Base-by-base conservation (phyloP, 2,113 vertebrate genomes). In the Athene cunicularia region DNA sequence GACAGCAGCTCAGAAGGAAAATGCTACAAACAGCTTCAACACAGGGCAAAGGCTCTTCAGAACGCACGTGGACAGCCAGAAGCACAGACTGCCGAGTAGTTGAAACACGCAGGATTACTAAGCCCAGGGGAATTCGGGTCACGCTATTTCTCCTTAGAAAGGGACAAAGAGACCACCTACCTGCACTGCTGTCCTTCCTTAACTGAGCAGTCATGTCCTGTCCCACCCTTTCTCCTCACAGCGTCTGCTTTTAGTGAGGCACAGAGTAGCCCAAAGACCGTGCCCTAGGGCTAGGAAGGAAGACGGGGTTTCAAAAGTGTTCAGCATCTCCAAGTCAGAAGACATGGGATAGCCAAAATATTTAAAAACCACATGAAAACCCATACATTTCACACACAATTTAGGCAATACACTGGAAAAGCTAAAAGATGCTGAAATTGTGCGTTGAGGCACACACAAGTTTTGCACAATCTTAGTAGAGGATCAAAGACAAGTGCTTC, bases 181-280 rank as follows among this genome's bases (percentile, higher is more conserved):
- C 39, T 49, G 47, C 2, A 0, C 0, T 26, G 30, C 1, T 11
- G 39, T 2, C 60, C 53, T 55, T 67, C 64, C 43, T 55, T 55
- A n/a, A 14, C 45, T 5, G 2, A 23, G 14, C 14, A 41, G 27
- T 4, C 16, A 12, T 2, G 14, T 50, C 64, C 84, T 22, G 8
- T 12, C 41, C 63, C 37, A 8, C 16, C 64, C 37, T 18, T 75
- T 30, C 66, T 41, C 32, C 60, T 63, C 14, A 27, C 35, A 58
- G 24, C 7, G 60, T 10, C 63, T 63, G 64, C 27, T 39, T 39
- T 6, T 2, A 20, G 21, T 67, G 18, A 32, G 8, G 55, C 45
- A 23, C 5, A 20, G 8, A 66, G 28, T 0, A 26, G n/a, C 26
- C 26, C 62, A 71, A 52, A 50, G 66, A 28, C n/a, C n/a, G 6